Evolutionary conservation across 92 coral and sea anemone genomes (phyloP), one percentile per base, ranked within the genome.

Genomic region (Palythoa heliodiscus): DNA sequence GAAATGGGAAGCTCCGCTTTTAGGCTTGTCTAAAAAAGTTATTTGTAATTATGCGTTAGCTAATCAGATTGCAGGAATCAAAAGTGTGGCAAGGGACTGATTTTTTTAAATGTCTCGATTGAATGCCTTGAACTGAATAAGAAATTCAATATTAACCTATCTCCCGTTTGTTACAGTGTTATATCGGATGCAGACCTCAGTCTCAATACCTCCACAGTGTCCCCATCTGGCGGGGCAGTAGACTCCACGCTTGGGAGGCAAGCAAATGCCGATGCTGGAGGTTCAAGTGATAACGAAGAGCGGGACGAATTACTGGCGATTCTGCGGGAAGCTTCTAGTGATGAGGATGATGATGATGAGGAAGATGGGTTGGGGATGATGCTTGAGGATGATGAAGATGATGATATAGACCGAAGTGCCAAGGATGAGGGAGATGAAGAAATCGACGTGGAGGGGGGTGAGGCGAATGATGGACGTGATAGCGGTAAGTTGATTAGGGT

Each of bases 261-360:
- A 19, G 88, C 80, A 72, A 90, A 82, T 25, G 87, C 87, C 1
- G 84, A 66, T 20, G 54, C 61, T 11, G 84, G 17, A 15, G 84
- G 84, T 23, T 80, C 84, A 24, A 93, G 94, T 70, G 98, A 93
- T 39, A 93, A 95, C 53, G 99, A 96, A 22, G 94, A 91, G 61
- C 88, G 96, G 70, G 92, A 93, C 67, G 98, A 93, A 80, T 91
- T 95, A 35, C 91, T 94, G 73, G 96, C 95, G 55, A 92, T 96
- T 71, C 96, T 96, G 13, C 98, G 95, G 67, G 99, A 96, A 79
- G 98, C 99, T 16, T 92, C 95, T 61, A 96, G 99, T 82, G 99
- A 96, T 83, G 99, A 96, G 25, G 98, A 94, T 48, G 94, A 94
- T 8, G 92, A 96, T 83, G 99, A 96, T 25, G 98, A 94, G 23